A percentile compares a stretch with the other conserved stretches of the same genome.
phyloP scores from a whole-genome alignment of 1,140 invertebrate genomes.

The Spodoptera litura region DNA sequence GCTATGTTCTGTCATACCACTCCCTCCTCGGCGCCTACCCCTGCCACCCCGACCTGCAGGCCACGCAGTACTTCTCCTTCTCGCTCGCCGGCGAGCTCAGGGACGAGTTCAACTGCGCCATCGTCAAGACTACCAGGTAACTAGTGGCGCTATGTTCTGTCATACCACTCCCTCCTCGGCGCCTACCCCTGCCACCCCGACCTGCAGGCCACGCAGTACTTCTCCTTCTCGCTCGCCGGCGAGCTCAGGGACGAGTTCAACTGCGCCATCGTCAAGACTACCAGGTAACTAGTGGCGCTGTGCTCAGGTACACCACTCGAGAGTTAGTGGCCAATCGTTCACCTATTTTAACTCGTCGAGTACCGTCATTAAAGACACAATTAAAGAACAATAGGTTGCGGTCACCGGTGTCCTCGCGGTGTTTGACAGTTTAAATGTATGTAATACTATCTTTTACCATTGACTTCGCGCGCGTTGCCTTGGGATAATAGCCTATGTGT shows the following conservation, averaged over 20 bases:
- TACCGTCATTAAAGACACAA: too few species aligned
- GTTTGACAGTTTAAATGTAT: too few species aligned
- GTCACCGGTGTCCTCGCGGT: too few species aligned
- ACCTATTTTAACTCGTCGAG: too few species aligned
- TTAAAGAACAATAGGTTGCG: too few species aligned
- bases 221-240: constrained; percentile 88
- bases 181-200: constrained; percentile 92
- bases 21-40: constrained; percentile 90
- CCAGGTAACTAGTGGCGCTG: background rate
- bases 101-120: constrained; percentile 22
- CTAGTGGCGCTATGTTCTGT: too few species aligned
- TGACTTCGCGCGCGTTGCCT: too few species aligned
- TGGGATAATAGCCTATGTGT: too few species aligned
- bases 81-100: constrained; percentile 81
- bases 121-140: background rate
- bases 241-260: constrained; percentile 23
- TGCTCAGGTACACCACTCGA: too few species aligned
- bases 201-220: constrained; percentile 89
- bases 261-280: background rate
- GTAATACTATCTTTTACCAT: too few species aligned
- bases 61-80: constrained; percentile 91
- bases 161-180: constrained; percentile 84
- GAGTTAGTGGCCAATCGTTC: too few species aligned
- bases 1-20: background rate
- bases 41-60: constrained; percentile 90